These are phyloP conservation scores for Spondyliosoma cantharus DNA, from an alignment of 2,797 vertebrate species.

Conservation along the genomic window DNA sequence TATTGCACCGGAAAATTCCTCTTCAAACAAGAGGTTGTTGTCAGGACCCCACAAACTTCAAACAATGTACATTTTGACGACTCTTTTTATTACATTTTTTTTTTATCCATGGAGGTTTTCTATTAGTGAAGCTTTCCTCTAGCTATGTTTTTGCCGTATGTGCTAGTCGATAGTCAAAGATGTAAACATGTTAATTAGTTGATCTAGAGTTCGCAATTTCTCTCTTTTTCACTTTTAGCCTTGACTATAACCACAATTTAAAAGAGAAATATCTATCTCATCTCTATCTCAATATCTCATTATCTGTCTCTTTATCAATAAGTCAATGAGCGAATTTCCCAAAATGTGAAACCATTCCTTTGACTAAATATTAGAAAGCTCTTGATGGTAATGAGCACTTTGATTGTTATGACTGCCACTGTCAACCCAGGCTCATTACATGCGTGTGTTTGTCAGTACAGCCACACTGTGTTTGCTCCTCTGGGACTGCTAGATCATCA, in stretches of 20 bases:
- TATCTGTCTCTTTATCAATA: not conserved
- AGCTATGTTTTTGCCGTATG: too few relatives aligned
- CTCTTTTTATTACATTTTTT: too few relatives aligned
- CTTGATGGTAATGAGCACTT: constrained; percentile 3
- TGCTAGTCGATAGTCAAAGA: too few relatives aligned
- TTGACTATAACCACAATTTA: not conserved
- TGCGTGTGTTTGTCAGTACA: constrained; percentile 23
- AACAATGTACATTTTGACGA: too few relatives aligned
- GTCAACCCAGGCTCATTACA: constrained; percentile 45
- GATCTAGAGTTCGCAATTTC: not conserved
- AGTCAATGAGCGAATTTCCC: fast-evolving
- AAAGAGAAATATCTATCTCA: too few relatives aligned
- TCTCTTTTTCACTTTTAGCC: not conserved
- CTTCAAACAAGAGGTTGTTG: too few relatives aligned
- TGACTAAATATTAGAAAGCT: constrained; percentile 27
- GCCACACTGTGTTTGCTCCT: constrained; percentile 57
- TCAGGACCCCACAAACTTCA: too few relatives aligned
- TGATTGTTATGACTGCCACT: constrained; percentile 48
- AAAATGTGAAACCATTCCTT: not conserved
- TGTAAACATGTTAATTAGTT: not conserved
- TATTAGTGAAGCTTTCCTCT: too few relatives aligned
- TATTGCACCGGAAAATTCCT: too few relatives aligned
- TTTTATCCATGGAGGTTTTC: too few relatives aligned
- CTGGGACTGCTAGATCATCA: constrained; percentile 84
- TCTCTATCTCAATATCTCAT: too few relatives aligned